Evolutionary conservation across 2,888 invertebrate genomes (phyloP), one percentile per base, ranked within the genome.

Genomic region (Agrochola lota): DNA sequence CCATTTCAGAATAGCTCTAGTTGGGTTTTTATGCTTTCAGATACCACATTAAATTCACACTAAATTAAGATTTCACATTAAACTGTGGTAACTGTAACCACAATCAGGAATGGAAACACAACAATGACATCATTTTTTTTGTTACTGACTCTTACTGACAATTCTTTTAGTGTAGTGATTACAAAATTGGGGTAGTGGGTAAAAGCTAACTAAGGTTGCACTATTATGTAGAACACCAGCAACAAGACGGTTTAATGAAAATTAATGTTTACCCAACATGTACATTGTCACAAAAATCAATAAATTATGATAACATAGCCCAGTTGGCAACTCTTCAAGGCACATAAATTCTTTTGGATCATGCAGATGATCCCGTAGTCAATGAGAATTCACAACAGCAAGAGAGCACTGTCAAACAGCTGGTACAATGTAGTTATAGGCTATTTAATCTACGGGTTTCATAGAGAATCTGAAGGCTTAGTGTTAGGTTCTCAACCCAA

Each of bases 271-370:
- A 46, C 30, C 12, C 35, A 35, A 76, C 12, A 12, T 46, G n/a
- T n/a, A 67, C 12, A 52, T 43, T 78, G 23, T 68, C 35, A 57
- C 35, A 78, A 46, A 57, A 67, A 77, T 57, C 46, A 68, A 68
- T 76, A 76, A 78, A 67, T 78, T 76, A 67, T 46, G 43, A 26
- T 23, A 78, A 57, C 26, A 0, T 68, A 59, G 46, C 20, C 35
- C 15, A 46, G 23, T 77, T 78, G 76, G 35, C 76, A 78, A 40
- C 23, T 59, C 35, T 69, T 78, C 79, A 78, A 57, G 46, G 23
- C 17, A 78, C 23, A 26, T 40, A 2, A 78, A 68, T 57, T 59
- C 26, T 79, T 69, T 69, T 79, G 59, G 70, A 79, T 79, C 57
- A 69, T 26, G 35, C 52, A 35, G n/a, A 76, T 63, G 30, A 30